Percentiles rank a stretch among this genome's conserved stretches.
phyloP scores from a whole-genome alignment of 2,113 vertebrate species.

The Coptodon rendalli region DNA sequence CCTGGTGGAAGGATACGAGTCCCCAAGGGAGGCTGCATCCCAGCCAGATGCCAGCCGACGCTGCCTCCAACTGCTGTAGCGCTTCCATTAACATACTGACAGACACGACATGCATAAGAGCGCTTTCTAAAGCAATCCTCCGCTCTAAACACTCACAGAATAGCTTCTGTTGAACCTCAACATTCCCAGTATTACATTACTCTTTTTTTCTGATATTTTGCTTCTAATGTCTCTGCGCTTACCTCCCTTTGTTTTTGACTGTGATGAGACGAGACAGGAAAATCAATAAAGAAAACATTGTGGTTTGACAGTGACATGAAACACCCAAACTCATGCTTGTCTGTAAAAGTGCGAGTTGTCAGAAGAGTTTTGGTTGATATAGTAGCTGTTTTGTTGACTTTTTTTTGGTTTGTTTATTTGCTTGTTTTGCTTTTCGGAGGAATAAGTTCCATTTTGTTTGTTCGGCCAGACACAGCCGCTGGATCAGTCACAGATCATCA shows the following conservation, averaged over 20 bases:
- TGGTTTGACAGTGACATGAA: slow-evolving; percentile 51
- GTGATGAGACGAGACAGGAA: slow-evolving; percentile 51
- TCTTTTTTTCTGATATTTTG: slow-evolving; percentile 44
- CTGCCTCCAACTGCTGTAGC: slow-evolving; percentile 28
- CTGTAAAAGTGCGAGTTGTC: slow-evolving; percentile 26
- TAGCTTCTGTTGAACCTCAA: slow-evolving; percentile 18
- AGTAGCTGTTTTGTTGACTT: not conserved
- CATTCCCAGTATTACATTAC: slow-evolving; percentile 27
- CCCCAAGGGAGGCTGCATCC: slow-evolving; percentile 29
- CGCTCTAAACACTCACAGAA: slow-evolving; percentile 17
- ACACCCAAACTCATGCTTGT: slow-evolving; percentile 22
- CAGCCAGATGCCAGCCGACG: slow-evolving; percentile 24
- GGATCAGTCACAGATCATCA: slow-evolving; percentile 13
- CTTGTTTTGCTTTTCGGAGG: not conserved
- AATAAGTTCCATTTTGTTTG: not conserved
- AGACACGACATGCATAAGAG: slow-evolving; percentile 18
- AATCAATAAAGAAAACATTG: slow-evolving; percentile 61
- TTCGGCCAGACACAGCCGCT: not conserved
- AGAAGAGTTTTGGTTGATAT: slow-evolving; percentile 27
- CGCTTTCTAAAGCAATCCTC: slow-evolving; percentile 34
- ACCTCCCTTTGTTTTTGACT: slow-evolving; percentile 2
- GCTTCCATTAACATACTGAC: slow-evolving; percentile 46
- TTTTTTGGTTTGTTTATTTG: not conserved
- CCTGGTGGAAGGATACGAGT: slow-evolving; percentile 20
- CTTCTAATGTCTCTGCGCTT: slow-evolving; percentile 15